Evolutionary conservation across 2,888 invertebrate genomes (phyloP).

Genomic region (Linnaemya tessellans): DNA sequence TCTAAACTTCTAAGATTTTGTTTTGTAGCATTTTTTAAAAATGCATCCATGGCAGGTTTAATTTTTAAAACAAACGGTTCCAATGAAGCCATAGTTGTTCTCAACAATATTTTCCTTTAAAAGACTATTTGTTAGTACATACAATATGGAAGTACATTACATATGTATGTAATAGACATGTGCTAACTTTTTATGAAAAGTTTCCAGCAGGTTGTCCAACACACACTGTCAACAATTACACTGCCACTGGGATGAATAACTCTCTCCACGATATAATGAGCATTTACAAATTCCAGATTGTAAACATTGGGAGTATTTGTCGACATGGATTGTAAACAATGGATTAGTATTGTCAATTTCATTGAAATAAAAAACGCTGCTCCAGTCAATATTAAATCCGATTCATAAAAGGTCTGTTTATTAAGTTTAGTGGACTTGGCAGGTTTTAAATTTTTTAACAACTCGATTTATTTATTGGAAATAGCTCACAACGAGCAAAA

Average conservation of each 20-base stretch:
- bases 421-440: too few species aligned
- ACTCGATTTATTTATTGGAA: too few species aligned
- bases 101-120: background rate
- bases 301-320: background rate
- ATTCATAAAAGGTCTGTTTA: too few species aligned
- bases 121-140: background rate
- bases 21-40: slow-evolving; percentile 77
- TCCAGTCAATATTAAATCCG: too few species aligned
- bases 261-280: background rate
- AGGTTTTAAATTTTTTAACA: too few species aligned
- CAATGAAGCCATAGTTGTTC: slow-evolving; percentile 76
- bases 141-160: background rate
- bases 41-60: slow-evolving; percentile 80
- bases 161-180: background rate
- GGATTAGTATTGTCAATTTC: background rate
- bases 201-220: background rate
- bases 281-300: background rate
- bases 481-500: background rate
- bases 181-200: background rate
- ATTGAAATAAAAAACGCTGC: background rate
- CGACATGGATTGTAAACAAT: background rate
- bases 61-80: slow-evolving; percentile 79
- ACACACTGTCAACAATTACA: too few species aligned
- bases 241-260: too few species aligned
- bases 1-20: slow-evolving; percentile 76